phyloP scores from a whole-genome alignment of 30 jellyfish, hydroid and myxozoan genomes.

The Hydractinia echinata region DNA sequence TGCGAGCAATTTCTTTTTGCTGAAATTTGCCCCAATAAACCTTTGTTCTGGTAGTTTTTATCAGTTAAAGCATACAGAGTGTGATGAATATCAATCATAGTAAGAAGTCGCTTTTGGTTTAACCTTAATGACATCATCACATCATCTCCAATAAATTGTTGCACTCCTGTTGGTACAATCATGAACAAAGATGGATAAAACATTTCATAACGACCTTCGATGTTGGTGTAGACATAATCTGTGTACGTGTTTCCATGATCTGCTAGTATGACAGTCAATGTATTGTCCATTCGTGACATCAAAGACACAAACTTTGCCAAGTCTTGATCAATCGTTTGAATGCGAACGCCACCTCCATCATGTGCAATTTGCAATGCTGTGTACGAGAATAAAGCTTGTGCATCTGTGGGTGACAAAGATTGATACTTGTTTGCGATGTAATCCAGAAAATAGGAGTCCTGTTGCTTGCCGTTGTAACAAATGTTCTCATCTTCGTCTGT shows the following conservation, averaged over 20 bases:
- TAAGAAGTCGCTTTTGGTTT: constrained; percentile 57
- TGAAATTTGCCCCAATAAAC: constrained; percentile 42
- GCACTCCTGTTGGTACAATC: constrained; percentile 62
- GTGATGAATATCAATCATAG: constrained; percentile 68
- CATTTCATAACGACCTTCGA: constrained; percentile 89
- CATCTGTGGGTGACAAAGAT: not conserved
- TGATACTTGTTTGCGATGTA: constrained; percentile 27
- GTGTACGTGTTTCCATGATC: constrained; percentile 96
- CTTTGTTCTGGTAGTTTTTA: constrained; percentile 16
- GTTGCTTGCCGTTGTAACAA: constrained; percentile 70
- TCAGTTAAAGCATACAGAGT: constrained; percentile 22
- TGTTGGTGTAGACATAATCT: constrained; percentile 41
- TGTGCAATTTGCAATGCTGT: constrained; percentile 72
- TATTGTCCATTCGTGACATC: constrained; percentile 43
- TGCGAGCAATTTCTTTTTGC: constrained; percentile 51
- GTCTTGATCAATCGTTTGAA: constrained; percentile 71
- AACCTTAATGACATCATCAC: constrained; percentile 47
- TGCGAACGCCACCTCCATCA: constrained; percentile 81
- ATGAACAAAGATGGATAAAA: constrained; percentile 77
- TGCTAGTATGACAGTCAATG: constrained; percentile 73
- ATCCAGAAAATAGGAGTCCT: constrained; percentile 56
- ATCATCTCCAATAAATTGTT: constrained; percentile 31
- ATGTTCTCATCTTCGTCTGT: constrained; percentile 56
- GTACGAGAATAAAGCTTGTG: constrained; percentile 46
- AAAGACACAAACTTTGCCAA: constrained; percentile 41